Conservation (phyloP, 2,797 vertebrate species). For the Cyclopterus lumpus region DNA sequence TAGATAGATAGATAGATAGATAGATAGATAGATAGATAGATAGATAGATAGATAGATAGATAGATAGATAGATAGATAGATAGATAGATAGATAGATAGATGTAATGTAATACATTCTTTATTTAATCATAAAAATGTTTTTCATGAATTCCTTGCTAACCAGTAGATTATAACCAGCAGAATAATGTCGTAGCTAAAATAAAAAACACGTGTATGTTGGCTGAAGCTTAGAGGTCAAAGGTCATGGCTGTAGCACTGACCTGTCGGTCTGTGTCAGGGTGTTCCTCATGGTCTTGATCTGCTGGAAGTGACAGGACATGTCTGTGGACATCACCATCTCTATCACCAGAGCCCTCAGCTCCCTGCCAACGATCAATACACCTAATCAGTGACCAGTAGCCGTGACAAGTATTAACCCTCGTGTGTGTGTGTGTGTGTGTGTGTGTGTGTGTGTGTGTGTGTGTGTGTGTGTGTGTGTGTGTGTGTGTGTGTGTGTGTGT, state of each 20-base stretch:
- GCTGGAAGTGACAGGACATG: conserved; percentile 99
- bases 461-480: no score
- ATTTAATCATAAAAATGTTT: neutral
- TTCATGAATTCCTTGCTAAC: neutral
- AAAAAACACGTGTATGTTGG: neutral
- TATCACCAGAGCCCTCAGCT: conserved; percentile 93
- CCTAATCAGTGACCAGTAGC: conserved; percentile 7
- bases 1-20: no score
- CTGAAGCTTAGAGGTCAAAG: neutral
- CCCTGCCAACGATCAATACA: conserved; percentile 79
- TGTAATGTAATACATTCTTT: neutral
- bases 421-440: neutral
- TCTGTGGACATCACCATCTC: conserved; percentile 99
- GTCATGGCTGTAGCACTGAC: conserved; percentile 76
- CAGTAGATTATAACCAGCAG: neutral
- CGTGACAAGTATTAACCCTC: neutral
- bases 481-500: no score
- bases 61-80: no score
- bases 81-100: no score
- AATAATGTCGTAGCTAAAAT: neutral
- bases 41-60: no score
- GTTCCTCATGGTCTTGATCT: conserved; percentile 96
- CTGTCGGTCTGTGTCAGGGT: conserved; percentile 91
- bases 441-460: no score
- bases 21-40: no score